Evolutionary conservation across 2,797 vertebrate species (phyloP), one percentile per base, ranked within the genome.

Genomic region (Morelia viridis): DNA sequence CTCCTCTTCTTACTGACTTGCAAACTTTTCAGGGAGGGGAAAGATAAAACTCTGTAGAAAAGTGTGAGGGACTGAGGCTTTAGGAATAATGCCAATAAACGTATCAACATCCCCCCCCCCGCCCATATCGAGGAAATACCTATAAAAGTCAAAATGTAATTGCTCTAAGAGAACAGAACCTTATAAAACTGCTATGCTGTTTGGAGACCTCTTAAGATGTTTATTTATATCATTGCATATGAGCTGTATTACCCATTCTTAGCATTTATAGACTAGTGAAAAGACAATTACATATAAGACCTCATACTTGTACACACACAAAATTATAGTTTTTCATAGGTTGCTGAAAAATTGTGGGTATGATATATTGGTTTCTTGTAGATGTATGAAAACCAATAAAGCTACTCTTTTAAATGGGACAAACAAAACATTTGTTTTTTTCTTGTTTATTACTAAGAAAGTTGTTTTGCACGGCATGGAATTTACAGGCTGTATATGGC

Each of bases 371-470:
- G 68, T 94, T 90, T 4, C 31, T 61, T 62, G 91, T 10, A 68
- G 83, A 3, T 2, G 89, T 88, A 91, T 46, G 22, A 90, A 92
- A 87, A 58, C 7, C 1, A 68, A 91, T 90, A 94, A 92, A 89
- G 91, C 90, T 46, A 89, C 31, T 85, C 15, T 0, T 65, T 90
- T 41, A 92, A 87, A 61, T 10, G 35, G 56, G 62, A 26, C 0
- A 28, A 91, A 91, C 56, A 0, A 89, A 89, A 61, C 3, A 87
- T 2, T 12, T 92, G 0, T 93, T 92, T 88, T 6, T 87, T 94
- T 19, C 85, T 92, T 93, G 1, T 46, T 93, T 94, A 57, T 3
- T 91, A 68, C 50, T 3, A 83, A 46, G 57, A 94, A 92, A 85
- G 22, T 5, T 31, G 53, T 2, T 26, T 90, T 41, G 0, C 0